These are phyloP conservation scores for Zoanthus sociatus DNA, from an alignment of 92 coral and sea anemone genomes.

Conservation along the genomic window DNA sequence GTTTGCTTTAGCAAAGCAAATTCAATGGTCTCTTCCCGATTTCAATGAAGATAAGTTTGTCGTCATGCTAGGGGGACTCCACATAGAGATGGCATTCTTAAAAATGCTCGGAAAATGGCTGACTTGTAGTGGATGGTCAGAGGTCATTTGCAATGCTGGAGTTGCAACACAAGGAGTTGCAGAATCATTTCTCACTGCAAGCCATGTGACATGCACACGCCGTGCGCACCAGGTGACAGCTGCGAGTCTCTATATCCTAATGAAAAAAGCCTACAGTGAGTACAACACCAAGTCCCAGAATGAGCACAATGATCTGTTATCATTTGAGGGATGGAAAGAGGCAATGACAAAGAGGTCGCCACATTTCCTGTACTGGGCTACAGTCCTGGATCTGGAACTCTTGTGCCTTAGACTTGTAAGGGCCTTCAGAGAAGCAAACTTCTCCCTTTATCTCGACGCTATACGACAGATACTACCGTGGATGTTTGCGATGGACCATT, in stretches of 20 bases:
- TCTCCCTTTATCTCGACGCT: conserved; percentile 60
- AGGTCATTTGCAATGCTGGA: conserved; percentile 6
- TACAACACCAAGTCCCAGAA: not conserved
- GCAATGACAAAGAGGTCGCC: not conserved
- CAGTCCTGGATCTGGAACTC: conserved; percentile 44
- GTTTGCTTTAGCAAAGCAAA: conserved; percentile 50
- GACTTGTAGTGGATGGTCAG: conserved; percentile 23
- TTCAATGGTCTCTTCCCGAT: conserved; percentile 39
- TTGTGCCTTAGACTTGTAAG: conserved; percentile 22
- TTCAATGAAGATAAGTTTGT: conserved; percentile 37
- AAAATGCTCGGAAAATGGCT: conserved; percentile 34
- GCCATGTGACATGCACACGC: no score
- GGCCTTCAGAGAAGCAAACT: conserved; percentile 21
- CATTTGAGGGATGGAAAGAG: not conserved
- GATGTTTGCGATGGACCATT: conserved; percentile 73
- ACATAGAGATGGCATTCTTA: conserved; percentile 40
- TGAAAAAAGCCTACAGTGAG: conserved; percentile 10
- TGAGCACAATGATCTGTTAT: not conserved
- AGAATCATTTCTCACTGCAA: conserved; percentile 6
- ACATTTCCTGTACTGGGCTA: conserved; percentile 25
- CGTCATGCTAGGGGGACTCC: conserved; percentile 53
- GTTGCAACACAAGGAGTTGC: conserved; percentile 40
- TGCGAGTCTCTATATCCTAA: conserved; percentile 13
- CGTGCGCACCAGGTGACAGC: conserved; percentile 1
- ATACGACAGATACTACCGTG: conserved; percentile 67